Evolutionary conservation across 2,888 invertebrate genomes (phyloP).

Genomic region (Sphaerophoria rueppellii): DNA sequence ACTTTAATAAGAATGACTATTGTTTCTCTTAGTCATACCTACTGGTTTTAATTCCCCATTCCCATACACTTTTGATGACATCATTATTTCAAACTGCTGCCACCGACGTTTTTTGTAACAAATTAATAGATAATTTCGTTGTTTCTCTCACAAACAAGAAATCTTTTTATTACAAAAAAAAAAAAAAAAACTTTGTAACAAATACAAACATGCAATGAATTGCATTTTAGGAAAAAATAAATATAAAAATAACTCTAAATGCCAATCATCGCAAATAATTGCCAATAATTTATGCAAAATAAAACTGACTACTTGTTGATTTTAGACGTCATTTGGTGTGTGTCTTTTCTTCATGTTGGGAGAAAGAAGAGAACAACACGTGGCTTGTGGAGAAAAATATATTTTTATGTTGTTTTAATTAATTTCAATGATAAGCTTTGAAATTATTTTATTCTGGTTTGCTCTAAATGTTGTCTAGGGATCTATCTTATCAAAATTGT

Average conservation of each 20-base stretch:
- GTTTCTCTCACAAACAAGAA: neutral
- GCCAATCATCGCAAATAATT: neutral
- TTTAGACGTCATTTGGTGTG: neutral
- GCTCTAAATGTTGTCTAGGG: neutral
- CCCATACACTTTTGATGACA: neutral
- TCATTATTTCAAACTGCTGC: neutral
- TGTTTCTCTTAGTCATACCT: conserved; percentile 16
- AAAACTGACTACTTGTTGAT: conserved; percentile 3
- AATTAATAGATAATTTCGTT: neutral
- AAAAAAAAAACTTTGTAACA: too few relatives aligned
- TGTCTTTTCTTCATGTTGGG: neutral
- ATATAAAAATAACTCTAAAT: neutral
- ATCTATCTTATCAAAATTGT: neutral
- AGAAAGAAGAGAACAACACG: neutral
- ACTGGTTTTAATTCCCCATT: neutral
- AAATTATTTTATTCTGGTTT: neutral
- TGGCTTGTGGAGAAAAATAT: neutral
- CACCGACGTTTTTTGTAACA: too few relatives aligned
- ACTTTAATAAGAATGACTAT: neutral
- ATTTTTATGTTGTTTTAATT: neutral
- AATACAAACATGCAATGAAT: too few relatives aligned
- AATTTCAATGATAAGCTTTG: neutral
- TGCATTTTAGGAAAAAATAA: too few relatives aligned
- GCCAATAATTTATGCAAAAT: conserved; percentile 11
- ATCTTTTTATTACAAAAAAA: too few relatives aligned